Base-by-base conservation (phyloP, 2,113 vertebrate genomes). In the Brachirus orientalis region DNA sequence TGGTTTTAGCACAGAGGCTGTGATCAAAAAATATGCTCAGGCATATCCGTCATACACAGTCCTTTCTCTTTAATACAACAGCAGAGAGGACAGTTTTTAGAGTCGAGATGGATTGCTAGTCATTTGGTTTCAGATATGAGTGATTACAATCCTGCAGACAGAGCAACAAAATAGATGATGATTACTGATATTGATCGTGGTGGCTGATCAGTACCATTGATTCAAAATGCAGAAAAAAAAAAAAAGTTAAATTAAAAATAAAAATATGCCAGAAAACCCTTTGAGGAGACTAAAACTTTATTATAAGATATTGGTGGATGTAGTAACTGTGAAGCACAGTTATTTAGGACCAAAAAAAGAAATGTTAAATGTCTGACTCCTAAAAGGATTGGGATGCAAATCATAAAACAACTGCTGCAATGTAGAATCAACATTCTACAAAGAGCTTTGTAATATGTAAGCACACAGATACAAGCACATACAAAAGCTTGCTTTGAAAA, bases 171-270 rank as follows among this genome's bases (percentile, higher is more conserved):
- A 77, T 41, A 82, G 79, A 86, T 83, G 79, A 86, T n/a, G 54
- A 65, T 76, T 87, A 86, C 84, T 85, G 73, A 72, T 86, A 87
- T 86, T 85, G 88, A 88, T 86, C 83, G 77, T 69, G 75, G 80
- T 67, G 60, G 72, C 69, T 74, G 56, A 80, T 86, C 72, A 84
- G 73, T 47, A 17, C 38, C 28, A 73, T 81, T 52, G 75, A 83
- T 83, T 79, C 14, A 8, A 20, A 77, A 70, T 77, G 66, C 66
- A 67, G 68, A 69, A 65, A 28, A 58, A 13, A 18, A 41, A 50
- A 50, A 44, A 58, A 66, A 57, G 22, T 45, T 17, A 73, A 81
- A 57, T 14, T 38, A 13, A 78, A 70, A 85, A 72, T 50, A 84
- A 77, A 82, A 61, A 41, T 75, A 73, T 60, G 66, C 28, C 46